Base-by-base conservation (phyloP, 2,888 invertebrate species). In the Stomorhina lunata region DNA sequence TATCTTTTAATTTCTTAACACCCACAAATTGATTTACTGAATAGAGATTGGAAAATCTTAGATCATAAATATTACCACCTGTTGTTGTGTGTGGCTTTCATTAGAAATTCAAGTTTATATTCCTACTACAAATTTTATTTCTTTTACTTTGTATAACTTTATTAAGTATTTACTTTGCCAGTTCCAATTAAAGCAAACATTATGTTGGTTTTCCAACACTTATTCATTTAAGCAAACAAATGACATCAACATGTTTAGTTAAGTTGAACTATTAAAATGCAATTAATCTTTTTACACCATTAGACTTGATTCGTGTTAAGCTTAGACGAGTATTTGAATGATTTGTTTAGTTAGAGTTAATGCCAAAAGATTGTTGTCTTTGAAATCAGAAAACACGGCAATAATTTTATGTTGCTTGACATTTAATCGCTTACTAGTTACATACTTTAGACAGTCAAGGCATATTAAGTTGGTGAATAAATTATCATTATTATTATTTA, bases 211-310 rank as follows among this genome's bases (percentile, higher is more conserved):
- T 66, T 57, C 15, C 27, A 59, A 57, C 37, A 59, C 37, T 37
- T 66, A 37, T 50, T 15, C 48, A 59, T 79, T 79, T 32, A 72
- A 40, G n/a, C 48, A 27, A 66, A 59, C 50, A 73, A 66, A 79
- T 59, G 59, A 80, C 79, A 80, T 73, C 55, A 68, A 81, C 71
- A 75, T 75, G 43, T 53, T n/a, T 71, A 79, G 57, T 61, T 66
- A 71, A 82, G 71, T 43, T 69, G 34, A 63, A 32, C 73, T 34
- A 71, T 79, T 82, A 75, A 82, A 79, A 53, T 71, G 57, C 75
- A 79, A 79, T 79, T 79, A 79, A 75, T 82, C 63, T 73, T 80
- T 79, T 73, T 61, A 17, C 73, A 59, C 72, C 43, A 66, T 66
- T 43, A 15, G 25, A 63, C 50, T 77, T 59, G 71, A 77, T 61